These are phyloP conservation scores for Pocota personata DNA, from an alignment of 2,888 invertebrate genomes.

Conservation along the genomic window DNA sequence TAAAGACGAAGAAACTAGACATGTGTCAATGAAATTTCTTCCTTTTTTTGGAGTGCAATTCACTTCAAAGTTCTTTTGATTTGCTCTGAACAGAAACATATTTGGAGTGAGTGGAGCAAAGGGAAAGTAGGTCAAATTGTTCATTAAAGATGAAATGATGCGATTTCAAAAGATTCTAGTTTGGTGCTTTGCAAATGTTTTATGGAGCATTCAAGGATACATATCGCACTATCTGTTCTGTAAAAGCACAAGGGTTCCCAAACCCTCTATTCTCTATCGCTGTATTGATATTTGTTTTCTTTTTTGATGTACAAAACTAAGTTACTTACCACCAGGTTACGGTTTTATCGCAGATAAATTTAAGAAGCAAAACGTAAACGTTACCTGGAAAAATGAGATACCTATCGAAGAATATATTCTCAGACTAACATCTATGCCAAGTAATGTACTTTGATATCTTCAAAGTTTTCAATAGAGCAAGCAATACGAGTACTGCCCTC, in stretches of 20 bases:
- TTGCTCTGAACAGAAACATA: neutral
- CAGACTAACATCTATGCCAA: too few relatives aligned
- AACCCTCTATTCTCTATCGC: too few relatives aligned
- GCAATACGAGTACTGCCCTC: too few relatives aligned
- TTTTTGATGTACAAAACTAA: too few relatives aligned
- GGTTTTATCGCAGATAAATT: too few relatives aligned
- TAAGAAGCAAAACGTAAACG: too few relatives aligned
- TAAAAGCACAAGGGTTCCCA: neutral
- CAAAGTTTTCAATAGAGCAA: too few relatives aligned
- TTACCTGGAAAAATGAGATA: too few relatives aligned
- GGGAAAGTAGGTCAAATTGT: constrained; percentile 6
- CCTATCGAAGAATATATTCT: too few relatives aligned
- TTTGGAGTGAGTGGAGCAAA: neutral
- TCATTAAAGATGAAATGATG: neutral
- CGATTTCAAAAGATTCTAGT: neutral
- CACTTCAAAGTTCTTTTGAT: neutral
- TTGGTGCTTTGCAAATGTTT: constrained; percentile 10
- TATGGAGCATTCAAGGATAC: constrained; percentile 15
- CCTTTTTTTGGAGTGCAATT: neutral
- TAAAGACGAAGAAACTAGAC: neutral
- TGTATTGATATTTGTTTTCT: too few relatives aligned
- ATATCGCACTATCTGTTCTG: neutral
- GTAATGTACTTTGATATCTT: too few relatives aligned
- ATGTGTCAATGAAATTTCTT: constrained; percentile 6
- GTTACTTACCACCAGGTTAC: too few relatives aligned